phyloP scores from a whole-genome alignment of 2,113 vertebrate genomes.

The Isichthys henryi region DNA sequence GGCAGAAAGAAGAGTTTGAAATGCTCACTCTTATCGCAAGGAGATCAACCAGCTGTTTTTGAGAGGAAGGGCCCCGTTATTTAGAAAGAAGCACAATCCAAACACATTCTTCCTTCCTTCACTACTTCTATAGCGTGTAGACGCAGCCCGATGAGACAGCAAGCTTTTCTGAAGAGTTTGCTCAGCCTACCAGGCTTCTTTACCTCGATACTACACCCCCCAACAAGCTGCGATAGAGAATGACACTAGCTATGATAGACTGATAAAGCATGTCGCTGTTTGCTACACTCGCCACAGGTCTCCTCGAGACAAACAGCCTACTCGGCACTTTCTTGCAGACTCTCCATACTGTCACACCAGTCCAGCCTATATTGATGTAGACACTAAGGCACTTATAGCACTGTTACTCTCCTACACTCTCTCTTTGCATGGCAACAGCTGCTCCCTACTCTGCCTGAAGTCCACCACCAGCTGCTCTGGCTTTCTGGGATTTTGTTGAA shows the following conservation, averaged over 20 bases:
- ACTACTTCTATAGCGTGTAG: not conserved
- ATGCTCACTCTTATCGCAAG: not conserved
- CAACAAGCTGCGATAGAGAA: not conserved
- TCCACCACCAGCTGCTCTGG: not conserved
- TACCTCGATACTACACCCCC: not conserved
- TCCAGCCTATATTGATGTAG: not conserved
- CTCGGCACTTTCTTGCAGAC: not conserved
- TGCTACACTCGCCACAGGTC: not conserved
- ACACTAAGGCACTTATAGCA: not conserved
- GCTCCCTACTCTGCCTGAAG: not conserved
- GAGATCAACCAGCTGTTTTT: not conserved
- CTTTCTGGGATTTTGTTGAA: not conserved
- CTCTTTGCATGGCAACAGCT: not conserved
- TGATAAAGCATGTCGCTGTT: not conserved
- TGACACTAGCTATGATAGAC: not conserved
- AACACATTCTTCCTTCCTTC: not conserved
- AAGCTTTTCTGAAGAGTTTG: not conserved
- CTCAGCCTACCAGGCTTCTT: not conserved
- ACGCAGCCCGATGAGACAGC: not conserved
- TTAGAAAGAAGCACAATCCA: not conserved
- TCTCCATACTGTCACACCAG: not conserved
- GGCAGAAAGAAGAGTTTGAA: not conserved
- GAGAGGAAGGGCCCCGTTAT: not conserved
- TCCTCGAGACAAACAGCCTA: not conserved
- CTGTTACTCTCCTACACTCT: not conserved